Conservation (phyloP, 2,888 invertebrate genomes). For the Eristalis arbustorum region DNA sequence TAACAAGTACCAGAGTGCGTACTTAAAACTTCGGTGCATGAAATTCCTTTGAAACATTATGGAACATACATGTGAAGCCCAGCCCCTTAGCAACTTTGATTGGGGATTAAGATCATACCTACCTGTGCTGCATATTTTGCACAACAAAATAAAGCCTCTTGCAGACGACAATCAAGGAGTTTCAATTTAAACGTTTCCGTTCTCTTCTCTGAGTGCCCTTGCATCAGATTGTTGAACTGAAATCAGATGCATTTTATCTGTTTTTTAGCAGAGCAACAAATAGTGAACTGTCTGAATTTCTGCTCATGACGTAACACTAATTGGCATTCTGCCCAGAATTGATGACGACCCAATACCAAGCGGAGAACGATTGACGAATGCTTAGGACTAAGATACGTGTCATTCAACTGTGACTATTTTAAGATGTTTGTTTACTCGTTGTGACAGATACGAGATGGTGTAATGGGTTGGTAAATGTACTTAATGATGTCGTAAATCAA, state of each 20-base stretch:
- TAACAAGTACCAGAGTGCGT: background rate
- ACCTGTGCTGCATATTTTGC: background rate
- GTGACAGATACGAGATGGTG: background rate
- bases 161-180: no score
- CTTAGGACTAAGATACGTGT: background rate
- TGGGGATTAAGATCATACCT: background rate
- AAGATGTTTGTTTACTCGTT: background rate
- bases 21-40: background rate
- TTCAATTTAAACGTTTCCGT: no score
- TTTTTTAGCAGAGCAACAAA: background rate
- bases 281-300: background rate
- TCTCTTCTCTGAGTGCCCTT: background rate
- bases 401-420: background rate
- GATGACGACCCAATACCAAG: background rate
- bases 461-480: background rate
- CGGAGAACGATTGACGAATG: background rate
- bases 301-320: background rate
- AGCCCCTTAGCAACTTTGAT: background rate
- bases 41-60: background rate
- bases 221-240: background rate
- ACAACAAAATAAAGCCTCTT: no score
- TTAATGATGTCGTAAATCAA: background rate
- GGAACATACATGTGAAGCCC: background rate
- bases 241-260: background rate
- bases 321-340: background rate